A percentile compares a stretch with the other conserved stretches of the same genome.
Evolutionary conservation across 2,113 vertebrate species (phyloP).

Genomic region (Melospiza melodia): DNA sequence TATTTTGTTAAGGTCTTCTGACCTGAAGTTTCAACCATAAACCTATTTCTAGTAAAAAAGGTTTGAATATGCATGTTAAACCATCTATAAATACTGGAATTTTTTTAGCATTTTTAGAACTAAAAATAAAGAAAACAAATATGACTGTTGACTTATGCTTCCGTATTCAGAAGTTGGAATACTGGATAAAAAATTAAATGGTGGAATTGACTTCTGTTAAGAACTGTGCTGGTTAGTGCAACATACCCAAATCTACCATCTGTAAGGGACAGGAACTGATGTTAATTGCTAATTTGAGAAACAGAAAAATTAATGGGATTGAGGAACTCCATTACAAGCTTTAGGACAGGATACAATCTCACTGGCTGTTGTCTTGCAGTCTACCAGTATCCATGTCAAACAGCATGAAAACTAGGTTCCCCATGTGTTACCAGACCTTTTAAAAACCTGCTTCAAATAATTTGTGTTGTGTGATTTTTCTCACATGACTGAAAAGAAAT

Average conservation of each 20-base stretch:
- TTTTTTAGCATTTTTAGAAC: not conserved
- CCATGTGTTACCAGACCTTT: not conserved
- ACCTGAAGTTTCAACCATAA: conserved; percentile 5
- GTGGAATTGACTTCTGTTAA: not conserved
- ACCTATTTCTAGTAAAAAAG: not conserved
- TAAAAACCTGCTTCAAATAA: not conserved
- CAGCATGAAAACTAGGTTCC: not conserved
- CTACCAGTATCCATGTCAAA: not conserved
- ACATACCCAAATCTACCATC: not conserved
- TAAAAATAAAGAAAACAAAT: conserved; percentile 38
- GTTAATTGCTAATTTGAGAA: not conserved
- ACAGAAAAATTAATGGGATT: not conserved
- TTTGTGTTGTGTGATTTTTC: not conserved
- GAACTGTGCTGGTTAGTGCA: not conserved
- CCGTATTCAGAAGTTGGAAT: not conserved
- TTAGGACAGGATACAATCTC: not conserved
- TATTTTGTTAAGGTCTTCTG: not conserved
- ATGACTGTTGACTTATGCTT: not conserved
- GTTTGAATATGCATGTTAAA: conserved; percentile 22
- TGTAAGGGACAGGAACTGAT: not conserved
- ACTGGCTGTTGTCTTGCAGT: not conserved
- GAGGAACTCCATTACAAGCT: not conserved
- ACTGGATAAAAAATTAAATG: not conserved
- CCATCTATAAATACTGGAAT: not conserved
- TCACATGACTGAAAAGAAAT: not conserved